Conservation (phyloP, 2,888 invertebrate species). For the Lycaena phlaeas region DNA sequence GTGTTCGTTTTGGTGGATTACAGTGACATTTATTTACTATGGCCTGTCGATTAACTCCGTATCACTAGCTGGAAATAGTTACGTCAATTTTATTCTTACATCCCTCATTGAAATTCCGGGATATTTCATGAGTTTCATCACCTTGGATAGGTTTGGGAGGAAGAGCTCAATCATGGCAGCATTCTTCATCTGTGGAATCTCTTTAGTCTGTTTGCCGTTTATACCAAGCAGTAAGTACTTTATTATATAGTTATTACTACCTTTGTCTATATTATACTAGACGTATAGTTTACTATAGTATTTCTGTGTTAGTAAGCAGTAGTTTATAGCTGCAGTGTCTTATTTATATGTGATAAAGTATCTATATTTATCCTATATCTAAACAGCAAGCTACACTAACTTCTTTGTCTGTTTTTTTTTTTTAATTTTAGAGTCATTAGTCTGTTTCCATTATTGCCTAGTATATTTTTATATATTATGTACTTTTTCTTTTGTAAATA, state of each 20-base stretch:
- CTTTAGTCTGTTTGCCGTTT: slow-evolving; percentile 73
- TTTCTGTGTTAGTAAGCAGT: too few relatives aligned
- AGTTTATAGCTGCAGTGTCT: too few relatives aligned
- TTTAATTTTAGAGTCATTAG: too few relatives aligned
- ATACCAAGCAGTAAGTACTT: slow-evolving; percentile 64
- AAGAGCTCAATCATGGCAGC: slow-evolving; percentile 72
- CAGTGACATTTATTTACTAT: slow-evolving; percentile 85
- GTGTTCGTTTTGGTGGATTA: slow-evolving; percentile 86
- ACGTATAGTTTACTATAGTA: too few relatives aligned
- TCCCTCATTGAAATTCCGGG: slow-evolving; percentile 77
- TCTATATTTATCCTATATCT: too few relatives aligned
- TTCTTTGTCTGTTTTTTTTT: too few relatives aligned
- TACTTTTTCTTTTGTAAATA: neutral
- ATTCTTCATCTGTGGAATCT: slow-evolving; percentile 70
- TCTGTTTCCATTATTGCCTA: too few relatives aligned
- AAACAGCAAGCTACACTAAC: too few relatives aligned
- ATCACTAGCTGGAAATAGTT: slow-evolving; percentile 81
- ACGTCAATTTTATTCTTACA: slow-evolving; percentile 82
- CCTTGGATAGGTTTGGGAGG: slow-evolving; percentile 73
- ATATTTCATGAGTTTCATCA: slow-evolving; percentile 69
- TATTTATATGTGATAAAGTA: too few relatives aligned
- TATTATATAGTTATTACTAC: too few relatives aligned
- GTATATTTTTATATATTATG: too few relatives aligned
- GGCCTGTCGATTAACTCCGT: slow-evolving; percentile 86
- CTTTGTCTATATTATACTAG: too few relatives aligned